A percentile compares a stretch with the other conserved stretches of the same genome.
Evolutionary conservation across 2,113 vertebrate species (phyloP).

Genomic region (Orcinus orca): DNA sequence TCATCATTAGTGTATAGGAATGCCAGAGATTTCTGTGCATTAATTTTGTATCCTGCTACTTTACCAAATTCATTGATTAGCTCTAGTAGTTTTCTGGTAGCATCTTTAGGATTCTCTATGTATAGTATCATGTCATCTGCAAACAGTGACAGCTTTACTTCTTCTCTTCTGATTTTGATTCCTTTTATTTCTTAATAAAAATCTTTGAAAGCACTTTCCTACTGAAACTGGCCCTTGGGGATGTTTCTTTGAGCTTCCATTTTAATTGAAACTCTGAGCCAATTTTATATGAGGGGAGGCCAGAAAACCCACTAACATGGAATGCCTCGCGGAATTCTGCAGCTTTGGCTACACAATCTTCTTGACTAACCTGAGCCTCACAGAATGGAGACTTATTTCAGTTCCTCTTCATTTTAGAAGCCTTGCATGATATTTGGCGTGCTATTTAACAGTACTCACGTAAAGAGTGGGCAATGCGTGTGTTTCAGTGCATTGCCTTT

Average conservation of each 20-base stretch:
- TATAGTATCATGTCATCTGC: no score
- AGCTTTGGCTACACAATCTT: constrained; percentile 54
- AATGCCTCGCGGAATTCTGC: constrained; percentile 54
- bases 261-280: constrained; percentile 80
- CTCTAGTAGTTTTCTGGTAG: no score
- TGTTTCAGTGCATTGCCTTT: constrained; percentile 39
- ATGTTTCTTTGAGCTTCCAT: constrained; percentile 80
- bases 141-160: no score
- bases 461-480: constrained; percentile 19
- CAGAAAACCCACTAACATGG: constrained; percentile 54
- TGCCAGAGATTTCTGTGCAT: no score
- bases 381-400: not conserved
- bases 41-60: no score
- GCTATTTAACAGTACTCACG: not conserved
- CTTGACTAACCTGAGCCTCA: constrained; percentile 42
- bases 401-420: constrained; percentile 14
- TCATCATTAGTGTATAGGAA: no score
- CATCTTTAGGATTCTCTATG: no score
- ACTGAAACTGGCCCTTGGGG: constrained; percentile 75
- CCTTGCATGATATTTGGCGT: not conserved
- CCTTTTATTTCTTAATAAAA: constrained; percentile 66
- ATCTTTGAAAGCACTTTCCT: constrained; percentile 74
- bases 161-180: no score
- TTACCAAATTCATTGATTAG: no score
- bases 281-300: constrained; percentile 64